Percentiles rank a stretch among this genome's conserved stretches.
Conservation (phyloP, 2,113 vertebrate genomes). For the Xiphophorus hellerii region DNA sequence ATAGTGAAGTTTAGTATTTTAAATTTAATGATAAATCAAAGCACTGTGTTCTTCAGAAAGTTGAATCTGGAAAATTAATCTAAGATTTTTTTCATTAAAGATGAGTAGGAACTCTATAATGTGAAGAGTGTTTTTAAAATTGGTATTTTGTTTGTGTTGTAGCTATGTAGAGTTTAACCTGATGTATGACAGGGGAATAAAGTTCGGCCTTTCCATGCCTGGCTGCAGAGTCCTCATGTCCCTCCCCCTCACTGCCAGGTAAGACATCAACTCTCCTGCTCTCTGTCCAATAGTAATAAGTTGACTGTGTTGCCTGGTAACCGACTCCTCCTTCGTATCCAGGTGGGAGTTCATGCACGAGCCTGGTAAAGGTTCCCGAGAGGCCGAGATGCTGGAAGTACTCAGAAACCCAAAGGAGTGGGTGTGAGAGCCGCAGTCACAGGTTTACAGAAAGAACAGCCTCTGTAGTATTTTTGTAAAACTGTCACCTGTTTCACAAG, state of each 20-base stretch:
- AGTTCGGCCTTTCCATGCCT: constrained; percentile 95
- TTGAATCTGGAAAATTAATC: no score
- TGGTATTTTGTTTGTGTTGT: constrained; percentile 5
- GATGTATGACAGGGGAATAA: constrained; percentile 95
- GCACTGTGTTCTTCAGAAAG: no score
- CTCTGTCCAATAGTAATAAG: neutral
- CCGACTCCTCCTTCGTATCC: constrained; percentile 14
- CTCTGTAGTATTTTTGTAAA: constrained; percentile 7
- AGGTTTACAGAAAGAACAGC: neutral
- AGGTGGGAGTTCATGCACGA: constrained; percentile 99
- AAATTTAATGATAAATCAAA: no score
- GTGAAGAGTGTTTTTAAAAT: neutral
- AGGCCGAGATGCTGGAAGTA: constrained; percentile 91
- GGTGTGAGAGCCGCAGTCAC: constrained; percentile 73
- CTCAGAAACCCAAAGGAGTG: constrained; percentile 91
- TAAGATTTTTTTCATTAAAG: no score
- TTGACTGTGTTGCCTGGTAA: constrained; percentile 41
- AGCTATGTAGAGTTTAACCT: constrained; percentile 99
- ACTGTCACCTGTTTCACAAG: constrained; percentile 16
- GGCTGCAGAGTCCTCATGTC: constrained; percentile 98
- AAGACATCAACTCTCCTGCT: constrained; percentile 39
- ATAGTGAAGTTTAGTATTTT: no score
- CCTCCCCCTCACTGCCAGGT: constrained; percentile 95
- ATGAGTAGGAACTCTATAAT: no score
- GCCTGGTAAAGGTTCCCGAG: constrained; percentile 86